Evolutionary conservation across 2,113 vertebrate genomes (phyloP).

Genomic region (Ploceus nigricollis): DNA sequence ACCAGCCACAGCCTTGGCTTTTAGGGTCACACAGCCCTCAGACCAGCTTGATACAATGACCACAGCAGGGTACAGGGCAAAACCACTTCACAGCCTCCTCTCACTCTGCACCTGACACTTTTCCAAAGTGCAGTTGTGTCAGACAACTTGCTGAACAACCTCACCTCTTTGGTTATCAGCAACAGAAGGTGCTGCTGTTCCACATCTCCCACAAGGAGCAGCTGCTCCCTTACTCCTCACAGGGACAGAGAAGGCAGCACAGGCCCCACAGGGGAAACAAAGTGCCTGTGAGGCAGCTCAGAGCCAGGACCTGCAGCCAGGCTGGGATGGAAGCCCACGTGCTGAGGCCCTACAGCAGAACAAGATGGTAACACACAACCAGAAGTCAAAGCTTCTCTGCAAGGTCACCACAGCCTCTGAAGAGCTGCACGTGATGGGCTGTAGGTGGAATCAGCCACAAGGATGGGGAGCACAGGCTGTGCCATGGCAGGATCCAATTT

Average conservation of each 20-base stretch:
- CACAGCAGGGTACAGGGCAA: background rate
- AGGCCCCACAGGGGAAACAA: background rate
- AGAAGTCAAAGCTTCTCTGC: background rate
- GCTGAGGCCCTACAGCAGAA: background rate
- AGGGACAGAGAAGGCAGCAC: background rate
- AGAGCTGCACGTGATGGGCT: background rate
- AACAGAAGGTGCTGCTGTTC: background rate
- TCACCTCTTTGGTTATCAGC: fast-evolving
- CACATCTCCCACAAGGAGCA: background rate
- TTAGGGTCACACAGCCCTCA: fast-evolving
- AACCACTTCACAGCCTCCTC: background rate
- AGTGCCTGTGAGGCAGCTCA: background rate
- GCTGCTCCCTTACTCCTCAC: background rate
- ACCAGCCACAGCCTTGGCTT: background rate
- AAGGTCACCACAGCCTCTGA: background rate
- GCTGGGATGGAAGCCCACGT: fast-evolving
- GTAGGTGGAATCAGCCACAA: background rate
- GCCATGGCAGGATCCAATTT: background rate
- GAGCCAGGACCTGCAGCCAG: background rate
- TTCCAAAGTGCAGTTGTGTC: background rate
- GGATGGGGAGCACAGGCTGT: background rate
- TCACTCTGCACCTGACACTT: background rate
- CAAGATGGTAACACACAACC: background rate
- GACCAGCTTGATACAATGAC: background rate
- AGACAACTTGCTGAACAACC: background rate